Evolutionary conservation across 2,113 vertebrate species (phyloP), one percentile per base, ranked within the genome.

Genomic region (Dolichallabes microphthalmus): DNA sequence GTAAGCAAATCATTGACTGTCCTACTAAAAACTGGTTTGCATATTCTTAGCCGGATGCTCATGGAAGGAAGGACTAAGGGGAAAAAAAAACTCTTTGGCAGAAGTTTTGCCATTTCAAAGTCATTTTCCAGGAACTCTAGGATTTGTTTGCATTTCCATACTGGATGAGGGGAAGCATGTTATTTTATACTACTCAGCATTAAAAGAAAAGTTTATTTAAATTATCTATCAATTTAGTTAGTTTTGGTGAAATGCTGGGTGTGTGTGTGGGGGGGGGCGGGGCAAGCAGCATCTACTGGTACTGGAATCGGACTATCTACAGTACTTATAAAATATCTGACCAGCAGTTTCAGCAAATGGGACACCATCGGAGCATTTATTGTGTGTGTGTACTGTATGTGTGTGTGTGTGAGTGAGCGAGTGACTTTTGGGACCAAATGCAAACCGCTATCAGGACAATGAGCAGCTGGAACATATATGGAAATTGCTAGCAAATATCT

Each of bases 401-500:
- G 39, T 45, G 39, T 45, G 6, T 45, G 39, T 82, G 32, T 80
- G 58, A 61, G 55, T 53, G 84, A 13, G 3, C 9, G 45, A 4
- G 64, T 80, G 78, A 50, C 39, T 45, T 77, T 63, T 63, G 52
- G 75, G 63, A 12, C 58, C 68, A 69, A 88, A 22, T 22, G 58
- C 63, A 85, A 60, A 80, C 61, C 58, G 82, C 84, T 75, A 84
- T 87, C 82, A 27, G 86, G 87, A 35, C 88, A 71, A 83, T 88
- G 85, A 78, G 82, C 84, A 89, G 90, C 90, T 86, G 83, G 60
- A 77, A 69, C 80, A 52, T 85, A 22, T 92, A 94, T 93, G 94
- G 85, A 94, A 94, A 94, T 94, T 75, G 77, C 83, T 89, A 85
- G 82, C 82, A 85, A 91, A 91, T 92, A 93, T 93, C 92, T 92